Conservation (phyloP, 2,113 vertebrate genomes). For the Rhinoderma darwinii region DNA sequence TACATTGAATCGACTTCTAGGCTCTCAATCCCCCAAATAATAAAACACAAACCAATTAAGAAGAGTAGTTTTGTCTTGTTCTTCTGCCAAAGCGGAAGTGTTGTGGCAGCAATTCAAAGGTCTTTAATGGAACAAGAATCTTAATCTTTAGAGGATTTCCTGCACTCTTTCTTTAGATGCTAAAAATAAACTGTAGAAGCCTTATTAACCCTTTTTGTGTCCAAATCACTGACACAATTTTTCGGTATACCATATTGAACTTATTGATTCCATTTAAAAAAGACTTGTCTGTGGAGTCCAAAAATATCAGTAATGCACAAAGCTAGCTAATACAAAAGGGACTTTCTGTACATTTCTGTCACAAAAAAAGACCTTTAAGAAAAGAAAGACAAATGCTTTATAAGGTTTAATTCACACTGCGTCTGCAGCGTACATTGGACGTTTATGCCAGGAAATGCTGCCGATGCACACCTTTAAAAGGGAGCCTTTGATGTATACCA, state of each 20-base stretch:
- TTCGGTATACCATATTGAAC: neutral
- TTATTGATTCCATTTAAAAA: neutral
- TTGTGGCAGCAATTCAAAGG: conserved; percentile 51
- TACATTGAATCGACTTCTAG: conserved; percentile 31
- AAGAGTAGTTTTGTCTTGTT: conserved; percentile 41
- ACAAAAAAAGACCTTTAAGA: too few relatives aligned
- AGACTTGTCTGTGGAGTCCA: neutral
- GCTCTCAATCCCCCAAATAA: conserved; percentile 47
- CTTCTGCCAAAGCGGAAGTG: conserved; percentile 47
- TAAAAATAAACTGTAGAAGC: conserved; percentile 6
- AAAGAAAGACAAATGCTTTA: too few relatives aligned
- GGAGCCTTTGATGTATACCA: too few relatives aligned
- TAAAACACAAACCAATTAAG: conserved; percentile 57
- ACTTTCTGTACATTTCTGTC: too few relatives aligned
- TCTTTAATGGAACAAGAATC: conserved; percentile 35
- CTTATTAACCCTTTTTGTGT: neutral
- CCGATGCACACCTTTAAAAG: too few relatives aligned
- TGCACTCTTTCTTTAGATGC: conserved; percentile 15
- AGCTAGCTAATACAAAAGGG: too few relatives aligned
- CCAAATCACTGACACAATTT: neutral
- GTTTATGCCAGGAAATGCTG: too few relatives aligned
- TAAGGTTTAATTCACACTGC: too few relatives aligned
- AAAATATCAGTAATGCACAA: too few relatives aligned
- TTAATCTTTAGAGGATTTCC: conserved; percentile 43
- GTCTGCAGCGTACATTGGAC: too few relatives aligned